Base-by-base conservation (phyloP, 2,113 vertebrate genomes). In the Pitta sordida region DNA sequence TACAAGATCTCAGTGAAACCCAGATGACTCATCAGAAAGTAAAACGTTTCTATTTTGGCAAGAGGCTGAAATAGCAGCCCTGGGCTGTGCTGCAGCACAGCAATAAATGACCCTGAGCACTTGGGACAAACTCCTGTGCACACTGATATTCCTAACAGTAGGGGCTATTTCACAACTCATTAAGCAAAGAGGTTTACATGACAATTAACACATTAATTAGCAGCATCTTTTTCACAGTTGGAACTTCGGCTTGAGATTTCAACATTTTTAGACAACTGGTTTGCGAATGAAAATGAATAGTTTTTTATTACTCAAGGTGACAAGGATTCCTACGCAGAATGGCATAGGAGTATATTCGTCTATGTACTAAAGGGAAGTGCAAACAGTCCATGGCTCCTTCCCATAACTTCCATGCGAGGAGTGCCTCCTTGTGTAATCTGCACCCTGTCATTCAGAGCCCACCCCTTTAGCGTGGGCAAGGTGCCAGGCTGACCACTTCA, bases 21-120 rank as follows among this genome's bases (percentile, higher is more conserved):
- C 92, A 90, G 73, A 95, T 93, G 88, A 96, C 83, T 96, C 95
- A 94, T 94, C 93, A 95, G 78, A 96, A 96, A 95, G 49, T 59
- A 74, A 82, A 95, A 83, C 15, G 52, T 93, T 94, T 82, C 79
- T 78, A 44, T 94, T 96, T 91, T 91, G 86, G 75, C 79, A 87
- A 70, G 56, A 93, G 77, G 74, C 77, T 92, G 81, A 94, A 95
- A 90, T 49, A 82, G 92, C 51, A 95, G 86, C 73, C 46, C 71
- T 46, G 85, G 39, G 65, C 68, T 90, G 46, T 60, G 43, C 41
- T 75, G 79, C 82, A 90, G 87, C 79, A 83, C 75, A 68, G 91
- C 75, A 87, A 37, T 71, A 91, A 83, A 86, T 48, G 89, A 86
- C 83, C 73, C 64, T 7, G 30, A 83, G 60, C 4, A 2, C 63